Percentiles rank a stretch among this genome's conserved stretches.
These are phyloP conservation scores for Acanthoscelides obtectus DNA, from an alignment of 2,888 invertebrate species.

Conservation along the genomic window DNA sequence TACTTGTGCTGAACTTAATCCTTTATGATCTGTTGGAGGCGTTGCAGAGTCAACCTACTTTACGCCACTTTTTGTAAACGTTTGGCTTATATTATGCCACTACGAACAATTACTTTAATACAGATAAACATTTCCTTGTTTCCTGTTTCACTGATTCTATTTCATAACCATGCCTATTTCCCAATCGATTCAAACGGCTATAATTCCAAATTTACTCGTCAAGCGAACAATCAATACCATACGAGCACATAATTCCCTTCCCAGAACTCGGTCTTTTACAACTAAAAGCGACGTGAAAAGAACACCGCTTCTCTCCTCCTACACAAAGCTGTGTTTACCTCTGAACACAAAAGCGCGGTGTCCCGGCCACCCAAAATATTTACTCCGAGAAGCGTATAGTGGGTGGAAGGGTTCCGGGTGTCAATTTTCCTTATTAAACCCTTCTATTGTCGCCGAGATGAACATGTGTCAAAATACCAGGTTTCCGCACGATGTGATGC, in stretches of 20 bases:
- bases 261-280: not conserved
- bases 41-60: too few species aligned
- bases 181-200: not conserved
- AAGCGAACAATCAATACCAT: not conserved
- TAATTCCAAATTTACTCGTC: not conserved
- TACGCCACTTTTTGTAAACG: too few species aligned
- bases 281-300: not conserved
- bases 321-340: not conserved
- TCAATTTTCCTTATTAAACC: slow-evolving; percentile 10
- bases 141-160: too few species aligned
- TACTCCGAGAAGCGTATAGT: not conserved
- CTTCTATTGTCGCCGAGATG: slow-evolving; percentile 5
- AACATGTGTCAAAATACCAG: slow-evolving; percentile 9
- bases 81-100: too few species aligned
- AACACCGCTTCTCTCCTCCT: not conserved
- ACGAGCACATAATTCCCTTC: not conserved
- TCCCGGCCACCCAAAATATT: not conserved
- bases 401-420: slow-evolving; percentile 1
- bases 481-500: not conserved
- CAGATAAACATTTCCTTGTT: too few species aligned
- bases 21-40: too few species aligned
- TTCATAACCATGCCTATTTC: not conserved
- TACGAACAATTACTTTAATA: too few species aligned
- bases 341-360: not conserved
- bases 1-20: too few species aligned